Evolutionary conservation across 2,888 invertebrate species (phyloP).

Genomic region (Alloscopus bannaensis): DNA sequence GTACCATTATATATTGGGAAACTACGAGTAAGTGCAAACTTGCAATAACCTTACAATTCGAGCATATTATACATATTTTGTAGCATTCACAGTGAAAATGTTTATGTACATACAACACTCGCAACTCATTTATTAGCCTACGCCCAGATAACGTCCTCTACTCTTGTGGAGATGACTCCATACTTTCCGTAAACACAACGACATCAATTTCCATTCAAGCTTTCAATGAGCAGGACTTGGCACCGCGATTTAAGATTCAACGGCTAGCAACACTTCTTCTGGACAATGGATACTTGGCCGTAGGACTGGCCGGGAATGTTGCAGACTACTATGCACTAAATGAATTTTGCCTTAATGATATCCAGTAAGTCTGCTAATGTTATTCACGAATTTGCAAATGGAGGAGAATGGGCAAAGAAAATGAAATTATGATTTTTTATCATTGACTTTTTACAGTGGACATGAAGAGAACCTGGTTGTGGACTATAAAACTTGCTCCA

Average conservation of each 20-base stretch:
- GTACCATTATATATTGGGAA: too few relatives aligned
- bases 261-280: not conserved
- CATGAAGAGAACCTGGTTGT: not conserved
- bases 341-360: constrained; percentile 28
- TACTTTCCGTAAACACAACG: not conserved
- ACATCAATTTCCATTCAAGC: not conserved
- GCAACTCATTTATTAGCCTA: too few relatives aligned
- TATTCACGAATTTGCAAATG: not conserved
- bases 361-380: constrained; percentile 32
- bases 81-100: too few relatives aligned
- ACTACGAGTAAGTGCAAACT: too few relatives aligned
- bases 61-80: too few relatives aligned
- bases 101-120: too few relatives aligned
- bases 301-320: not conserved
- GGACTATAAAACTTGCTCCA: constrained; percentile 9
- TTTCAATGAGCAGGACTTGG: not conserved
- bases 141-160: not conserved
- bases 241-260: not conserved
- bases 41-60: too few relatives aligned
- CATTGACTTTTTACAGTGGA: not conserved
- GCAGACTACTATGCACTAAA: constrained; percentile 21
- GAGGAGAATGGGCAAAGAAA: too few relatives aligned
- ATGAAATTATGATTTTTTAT: not conserved
- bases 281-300: constrained; percentile 36
- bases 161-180: not conserved